These are phyloP conservation scores for Botia kubotai DNA, from an alignment of 2,797 vertebrate genomes.

Conservation along the genomic window DNA sequence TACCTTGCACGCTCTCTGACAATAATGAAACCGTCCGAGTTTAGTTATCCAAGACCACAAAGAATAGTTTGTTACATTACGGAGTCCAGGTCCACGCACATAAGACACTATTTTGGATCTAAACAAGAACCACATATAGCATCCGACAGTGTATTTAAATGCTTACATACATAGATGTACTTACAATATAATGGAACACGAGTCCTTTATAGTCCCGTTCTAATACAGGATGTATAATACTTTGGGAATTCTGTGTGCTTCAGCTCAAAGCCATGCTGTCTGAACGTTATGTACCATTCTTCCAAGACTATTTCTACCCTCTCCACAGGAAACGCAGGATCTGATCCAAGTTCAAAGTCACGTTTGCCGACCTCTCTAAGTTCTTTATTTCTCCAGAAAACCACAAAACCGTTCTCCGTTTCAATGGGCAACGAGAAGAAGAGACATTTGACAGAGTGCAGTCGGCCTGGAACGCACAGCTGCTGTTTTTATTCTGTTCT, in stretches of 20 bases:
- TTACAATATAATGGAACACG: conserved; percentile 72
- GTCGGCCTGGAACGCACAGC: conserved; percentile 43
- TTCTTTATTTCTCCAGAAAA: conserved; percentile 89
- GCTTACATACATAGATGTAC: conserved; percentile 67
- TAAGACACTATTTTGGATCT: neutral
- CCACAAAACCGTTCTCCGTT: conserved; percentile 73
- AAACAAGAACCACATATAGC: conserved; percentile 21
- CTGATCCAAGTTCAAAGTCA: conserved; percentile 99
- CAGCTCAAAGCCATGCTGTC: conserved; percentile 73
- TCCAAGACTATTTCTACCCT: conserved; percentile 83
- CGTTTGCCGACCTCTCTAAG: conserved; percentile 85
- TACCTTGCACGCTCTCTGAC: neutral
- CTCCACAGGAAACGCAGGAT: conserved; percentile 90
- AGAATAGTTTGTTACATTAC: conserved; percentile 6
- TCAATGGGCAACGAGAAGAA: conserved; percentile 40
- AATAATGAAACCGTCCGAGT: conserved; percentile 12
- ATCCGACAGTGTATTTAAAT: conserved; percentile 57
- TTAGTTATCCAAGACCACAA: conserved; percentile 8
- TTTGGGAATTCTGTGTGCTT: conserved; percentile 68
- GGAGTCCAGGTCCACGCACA: neutral
- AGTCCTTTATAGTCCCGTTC: conserved; percentile 62
- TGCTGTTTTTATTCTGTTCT: conserved; percentile 35
- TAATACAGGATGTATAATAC: conserved; percentile 65
- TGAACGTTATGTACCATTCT: conserved; percentile 79
- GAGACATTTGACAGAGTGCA: conserved; percentile 49